phyloP scores from a whole-genome alignment of 2,113 vertebrate species.

The Rhodinocichla rosea region DNA sequence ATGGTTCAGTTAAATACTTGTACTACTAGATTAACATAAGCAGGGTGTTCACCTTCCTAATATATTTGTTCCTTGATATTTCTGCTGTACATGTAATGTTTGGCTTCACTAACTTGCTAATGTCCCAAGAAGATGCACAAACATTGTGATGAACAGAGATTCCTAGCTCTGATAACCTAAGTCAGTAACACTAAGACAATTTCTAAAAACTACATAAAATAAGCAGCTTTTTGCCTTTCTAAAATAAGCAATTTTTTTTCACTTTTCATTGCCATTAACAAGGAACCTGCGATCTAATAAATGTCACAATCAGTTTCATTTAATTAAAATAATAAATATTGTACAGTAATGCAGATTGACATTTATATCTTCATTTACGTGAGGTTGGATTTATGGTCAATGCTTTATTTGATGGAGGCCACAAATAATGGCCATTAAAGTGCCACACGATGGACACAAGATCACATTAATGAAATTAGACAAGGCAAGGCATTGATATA shows the following conservation, averaged over 20 bases:
- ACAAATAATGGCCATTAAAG: slow-evolving; percentile 95
- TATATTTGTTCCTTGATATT: neutral
- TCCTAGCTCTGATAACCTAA: slow-evolving; percentile 38
- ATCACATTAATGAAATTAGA: slow-evolving; percentile 91
- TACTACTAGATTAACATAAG: neutral
- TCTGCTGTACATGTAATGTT: neutral
- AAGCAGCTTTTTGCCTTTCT: slow-evolving; percentile 71
- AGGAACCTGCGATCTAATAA: slow-evolving; percentile 88
- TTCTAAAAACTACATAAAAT: slow-evolving; percentile 72
- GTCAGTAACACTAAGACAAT: slow-evolving; percentile 66
- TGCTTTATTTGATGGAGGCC: slow-evolving; percentile 84
- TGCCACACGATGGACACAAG: slow-evolving; percentile 83
- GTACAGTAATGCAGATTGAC: slow-evolving; percentile 86
- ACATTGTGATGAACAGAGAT: neutral
- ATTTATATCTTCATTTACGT: slow-evolving; percentile 85
- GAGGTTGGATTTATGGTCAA: slow-evolving; percentile 82
- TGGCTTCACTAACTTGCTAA: neutral
- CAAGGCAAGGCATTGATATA: slow-evolving; percentile 77
- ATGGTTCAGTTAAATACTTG: neutral
- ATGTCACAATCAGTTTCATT: slow-evolving; percentile 89
- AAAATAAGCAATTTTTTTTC: slow-evolving; percentile 74
- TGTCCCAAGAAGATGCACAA: neutral
- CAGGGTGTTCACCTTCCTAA: neutral
- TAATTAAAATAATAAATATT: slow-evolving; percentile 99
- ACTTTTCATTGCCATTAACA: slow-evolving; percentile 81